Evolutionary conservation across 2,113 vertebrate species (phyloP).

Genomic region (Regulus satrapa): DNA sequence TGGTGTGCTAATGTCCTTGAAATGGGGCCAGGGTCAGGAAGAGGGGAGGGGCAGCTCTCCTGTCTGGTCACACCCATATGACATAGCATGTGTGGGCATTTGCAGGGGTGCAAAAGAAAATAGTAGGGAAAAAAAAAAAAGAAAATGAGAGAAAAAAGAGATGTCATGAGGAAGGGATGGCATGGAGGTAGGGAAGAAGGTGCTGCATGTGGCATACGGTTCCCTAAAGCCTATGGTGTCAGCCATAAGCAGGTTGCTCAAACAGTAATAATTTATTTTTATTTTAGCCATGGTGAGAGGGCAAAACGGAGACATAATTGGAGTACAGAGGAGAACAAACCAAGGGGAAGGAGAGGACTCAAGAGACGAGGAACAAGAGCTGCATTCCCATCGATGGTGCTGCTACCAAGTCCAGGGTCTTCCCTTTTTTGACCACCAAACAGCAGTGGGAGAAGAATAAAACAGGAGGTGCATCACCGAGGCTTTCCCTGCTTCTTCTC

Average conservation of each 20-base stretch:
- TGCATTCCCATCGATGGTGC: neutral
- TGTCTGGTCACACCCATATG: neutral
- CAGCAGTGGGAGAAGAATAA: neutral
- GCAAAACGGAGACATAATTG: neutral
- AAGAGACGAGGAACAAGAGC: neutral
- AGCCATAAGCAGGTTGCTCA: neutral
- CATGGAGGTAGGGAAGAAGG: neutral
- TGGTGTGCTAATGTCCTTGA: neutral
- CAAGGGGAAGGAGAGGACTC: neutral
- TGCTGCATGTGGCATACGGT: neutral
- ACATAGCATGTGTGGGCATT: neutral
- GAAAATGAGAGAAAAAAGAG: neutral
- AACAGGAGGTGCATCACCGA: neutral
- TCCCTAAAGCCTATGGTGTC: neutral
- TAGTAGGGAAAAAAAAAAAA: accelerated
- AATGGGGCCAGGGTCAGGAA: neutral
- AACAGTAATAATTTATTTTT: neutral
- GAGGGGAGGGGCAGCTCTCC: neutral
- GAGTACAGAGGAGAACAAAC: neutral
- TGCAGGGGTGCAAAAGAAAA: neutral
- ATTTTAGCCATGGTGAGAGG: neutral
- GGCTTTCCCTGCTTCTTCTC: neutral
- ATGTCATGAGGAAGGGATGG: neutral
- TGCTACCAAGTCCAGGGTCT: neutral
- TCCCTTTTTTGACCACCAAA: neutral